Evolutionary conservation across 1,140 invertebrate genomes (phyloP).

Genomic region (Uloborus diversus): DNA sequence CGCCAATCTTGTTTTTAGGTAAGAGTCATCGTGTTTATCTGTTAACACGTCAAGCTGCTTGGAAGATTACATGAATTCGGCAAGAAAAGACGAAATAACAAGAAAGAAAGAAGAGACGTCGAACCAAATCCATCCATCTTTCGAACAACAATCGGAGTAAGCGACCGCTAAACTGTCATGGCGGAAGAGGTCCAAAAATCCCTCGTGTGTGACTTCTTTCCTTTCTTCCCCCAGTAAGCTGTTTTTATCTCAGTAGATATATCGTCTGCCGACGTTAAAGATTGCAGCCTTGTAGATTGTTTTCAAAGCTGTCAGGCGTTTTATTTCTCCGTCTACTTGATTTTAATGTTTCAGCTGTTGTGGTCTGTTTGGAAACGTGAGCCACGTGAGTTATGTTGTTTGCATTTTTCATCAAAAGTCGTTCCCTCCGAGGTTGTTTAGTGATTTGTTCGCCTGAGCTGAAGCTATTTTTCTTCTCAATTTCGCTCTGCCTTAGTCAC

Average conservation of each 20-base stretch:
- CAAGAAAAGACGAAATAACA: too few relatives aligned
- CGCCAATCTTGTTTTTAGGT: too few relatives aligned
- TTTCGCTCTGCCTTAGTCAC: not conserved
- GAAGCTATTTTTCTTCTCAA: not conserved
- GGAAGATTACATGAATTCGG: too few relatives aligned
- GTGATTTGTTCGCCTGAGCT: conserved; percentile 17
- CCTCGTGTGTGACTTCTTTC: not conserved
- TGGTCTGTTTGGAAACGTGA: conserved; percentile 5
- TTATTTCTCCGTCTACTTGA: conserved; percentile 3
- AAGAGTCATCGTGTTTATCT: too few relatives aligned
- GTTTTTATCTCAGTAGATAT: not conserved
- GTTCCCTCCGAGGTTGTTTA: not conserved
- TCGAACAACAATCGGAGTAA: not conserved
- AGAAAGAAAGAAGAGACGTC: too few relatives aligned
- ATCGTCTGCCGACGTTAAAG: conserved; percentile 15
- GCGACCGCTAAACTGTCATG: not conserved
- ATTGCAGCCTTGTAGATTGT: conserved; percentile 14
- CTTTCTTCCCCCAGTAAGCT: not conserved
- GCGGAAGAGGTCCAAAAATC: not conserved
- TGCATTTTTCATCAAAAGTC: conserved; percentile 36
- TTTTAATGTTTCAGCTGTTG: conserved; percentile 45
- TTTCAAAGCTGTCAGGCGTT: conserved; percentile 40
- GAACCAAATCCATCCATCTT: too few relatives aligned
- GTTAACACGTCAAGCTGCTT: too few relatives aligned
- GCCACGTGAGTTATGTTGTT: not conserved